Base-by-base conservation (phyloP, 2,113 vertebrate species). In the Scomber colias region DNA sequence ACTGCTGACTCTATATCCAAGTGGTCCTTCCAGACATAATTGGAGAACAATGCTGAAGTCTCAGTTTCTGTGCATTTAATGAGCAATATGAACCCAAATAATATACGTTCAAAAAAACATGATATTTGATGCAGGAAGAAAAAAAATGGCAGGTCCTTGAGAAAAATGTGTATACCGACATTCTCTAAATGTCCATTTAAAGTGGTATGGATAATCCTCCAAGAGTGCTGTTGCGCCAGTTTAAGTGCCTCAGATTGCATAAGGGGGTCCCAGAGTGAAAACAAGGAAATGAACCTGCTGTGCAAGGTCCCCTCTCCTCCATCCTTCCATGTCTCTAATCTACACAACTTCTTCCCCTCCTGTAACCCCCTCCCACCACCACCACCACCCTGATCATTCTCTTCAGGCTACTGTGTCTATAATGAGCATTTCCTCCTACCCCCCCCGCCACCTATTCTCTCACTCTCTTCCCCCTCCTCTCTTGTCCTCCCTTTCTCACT, bases 361-460 rank as follows among this genome's bases (percentile, higher is more conserved):
- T 50, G 71, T 75, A 75, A 75, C 63, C 72, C 24, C 11, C 59
- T 63, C 60, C 74, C 66, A 19, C 67, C 55, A 79, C 83, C 79
- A 57, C 69, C 46, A 10, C 76, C 45, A 14, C 45, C 64, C 64
- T 53, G 24, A 76, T 84, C 79, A 62, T 79, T 84, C 71, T 81
- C 79, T 79, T 77, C 73, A 77, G 79, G 82, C 83, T 88, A 73
- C 70, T 81, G 82, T 71, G 59, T 71, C 64, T 87, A 88, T 92
- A 91, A 90, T 82, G 81, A 93, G 89, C 82, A 49, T 85, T 90
- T 87, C 81, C 86, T 79, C 60, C 74, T 50, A 69, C 48, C 76
- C 21, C 21, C 71, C 72, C 55, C 49, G 14, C 67, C 71, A 76
- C 79, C 79, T 81, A 77, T 83, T 90, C 86, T 80, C 79, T 81